phyloP scores from a whole-genome alignment of 1,140 invertebrate species.

The Drosophila lini region DNA sequence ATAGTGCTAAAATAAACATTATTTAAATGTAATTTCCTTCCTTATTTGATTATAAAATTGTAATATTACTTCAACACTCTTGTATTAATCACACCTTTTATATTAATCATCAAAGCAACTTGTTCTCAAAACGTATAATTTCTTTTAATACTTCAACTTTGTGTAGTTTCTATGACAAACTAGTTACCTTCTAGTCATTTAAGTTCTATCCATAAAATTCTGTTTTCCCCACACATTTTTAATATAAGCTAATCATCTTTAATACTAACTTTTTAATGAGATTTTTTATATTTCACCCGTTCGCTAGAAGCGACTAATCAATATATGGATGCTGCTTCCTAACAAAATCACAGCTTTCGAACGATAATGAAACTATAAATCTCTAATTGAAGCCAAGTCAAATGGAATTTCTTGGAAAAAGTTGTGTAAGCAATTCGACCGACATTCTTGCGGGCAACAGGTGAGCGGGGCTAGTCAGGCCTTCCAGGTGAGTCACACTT shows the following conservation, averaged over 20 bases:
- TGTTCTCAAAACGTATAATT: neutral
- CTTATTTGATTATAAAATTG: neutral
- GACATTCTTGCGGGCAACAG: constrained; percentile 20
- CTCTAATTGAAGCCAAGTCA: constrained; percentile 24
- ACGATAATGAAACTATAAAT: constrained; percentile 32
- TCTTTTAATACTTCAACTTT: neutral
- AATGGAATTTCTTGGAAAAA: constrained; percentile 31
- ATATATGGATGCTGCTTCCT: constrained; percentile 11
- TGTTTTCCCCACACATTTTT: neutral
- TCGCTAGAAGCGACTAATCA: constrained; percentile 13
- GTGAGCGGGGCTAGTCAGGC: constrained; percentile 19
- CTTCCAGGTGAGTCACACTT: constrained; percentile 29
- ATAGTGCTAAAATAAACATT: too few relatives aligned
- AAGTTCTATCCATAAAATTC: constrained; percentile 9
- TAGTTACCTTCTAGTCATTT: constrained; percentile 16
- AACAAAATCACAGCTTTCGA: constrained; percentile 23
- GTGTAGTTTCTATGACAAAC: constrained; percentile 6
- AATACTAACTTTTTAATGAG: constrained; percentile 13
- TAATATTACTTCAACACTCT: neutral
- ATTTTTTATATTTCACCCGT: neutral
- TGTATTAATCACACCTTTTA: neutral
- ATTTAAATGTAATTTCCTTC: neutral
- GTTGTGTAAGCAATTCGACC: constrained; percentile 42
- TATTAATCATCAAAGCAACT: neutral
- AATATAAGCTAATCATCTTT: constrained; percentile 7